A percentile compares a stretch with the other conserved stretches of the same genome.
Conservation (phyloP, 2,888 invertebrate species). For the Prosapia bicincta region DNA sequence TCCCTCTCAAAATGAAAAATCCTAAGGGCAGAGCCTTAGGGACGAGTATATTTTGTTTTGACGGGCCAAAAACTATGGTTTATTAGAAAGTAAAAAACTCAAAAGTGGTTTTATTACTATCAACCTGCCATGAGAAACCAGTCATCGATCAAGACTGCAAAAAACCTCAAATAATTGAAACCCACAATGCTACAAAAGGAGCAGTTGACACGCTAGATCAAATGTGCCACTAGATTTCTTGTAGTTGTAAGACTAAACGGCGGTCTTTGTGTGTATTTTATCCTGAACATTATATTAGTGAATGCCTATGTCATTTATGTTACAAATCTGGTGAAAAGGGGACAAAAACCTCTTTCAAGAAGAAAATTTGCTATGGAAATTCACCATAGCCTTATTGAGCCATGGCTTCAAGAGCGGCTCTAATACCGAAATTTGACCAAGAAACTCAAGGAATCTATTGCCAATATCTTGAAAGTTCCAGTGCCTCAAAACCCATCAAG, state of each 20-base stretch:
- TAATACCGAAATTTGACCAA: neutral
- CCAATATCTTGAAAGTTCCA: neutral
- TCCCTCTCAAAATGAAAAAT: no score
- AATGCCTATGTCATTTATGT: conserved; percentile 9
- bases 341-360: conserved; percentile 1
- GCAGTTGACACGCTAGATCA: conserved; percentile 7
- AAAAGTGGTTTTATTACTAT: no score
- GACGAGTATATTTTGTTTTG: neutral
- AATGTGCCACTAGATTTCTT: conserved; percentile 5
- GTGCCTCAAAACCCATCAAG: conserved; percentile 7
- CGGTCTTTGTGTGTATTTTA: conserved; percentile 6
- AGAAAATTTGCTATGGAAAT: conserved; percentile 9
- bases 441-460: conserved; percentile 12
- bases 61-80: neutral
- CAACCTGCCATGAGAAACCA: neutral
- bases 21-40: no score
- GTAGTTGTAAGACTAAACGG: neutral
- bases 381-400: neutral
- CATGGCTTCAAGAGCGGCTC: conserved; percentile 3
- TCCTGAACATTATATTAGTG: conserved; percentile 1
- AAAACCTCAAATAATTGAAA: conserved; percentile 1
- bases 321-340: neutral
- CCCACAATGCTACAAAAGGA: conserved; percentile 7
- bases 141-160: neutral
- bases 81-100: neutral